These are phyloP conservation scores for Limnodromus scolopaceus DNA, from an alignment of 2,797 vertebrate genomes.

Conservation along the genomic window DNA sequence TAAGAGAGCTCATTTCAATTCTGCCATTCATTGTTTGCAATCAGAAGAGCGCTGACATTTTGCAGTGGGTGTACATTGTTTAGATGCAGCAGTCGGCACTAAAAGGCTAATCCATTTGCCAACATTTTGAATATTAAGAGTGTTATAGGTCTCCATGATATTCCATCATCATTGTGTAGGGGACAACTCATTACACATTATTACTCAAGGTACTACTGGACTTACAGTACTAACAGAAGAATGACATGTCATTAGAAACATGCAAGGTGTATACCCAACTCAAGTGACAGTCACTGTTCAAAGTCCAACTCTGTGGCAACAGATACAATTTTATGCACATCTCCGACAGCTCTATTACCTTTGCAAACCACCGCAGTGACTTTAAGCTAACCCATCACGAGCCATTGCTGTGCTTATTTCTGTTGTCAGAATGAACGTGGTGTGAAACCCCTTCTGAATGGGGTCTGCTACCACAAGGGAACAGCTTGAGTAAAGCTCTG, in stretches of 20 bases:
- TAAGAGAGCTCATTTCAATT: not conserved
- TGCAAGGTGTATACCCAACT: not conserved
- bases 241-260: not conserved
- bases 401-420: not conserved
- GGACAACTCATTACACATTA: not conserved
- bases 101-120: not conserved
- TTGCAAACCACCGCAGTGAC: not conserved
- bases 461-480: not conserved
- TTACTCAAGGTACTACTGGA: not conserved
- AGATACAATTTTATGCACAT: not conserved
- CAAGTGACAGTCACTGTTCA: not conserved
- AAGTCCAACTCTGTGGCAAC: not conserved
- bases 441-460: not conserved
- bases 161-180: not conserved
- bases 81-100: not conserved
- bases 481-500: accelerated
- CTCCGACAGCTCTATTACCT: not conserved
- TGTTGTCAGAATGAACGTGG: not conserved
- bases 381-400: not conserved
- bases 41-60: accelerated
- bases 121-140: not conserved
- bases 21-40: not conserved
- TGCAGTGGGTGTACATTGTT: not conserved
- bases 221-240: not conserved
- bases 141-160: not conserved